These are phyloP conservation scores for Protonemura montana DNA, from an alignment of 2,888 invertebrate genomes.

Conservation along the genomic window DNA sequence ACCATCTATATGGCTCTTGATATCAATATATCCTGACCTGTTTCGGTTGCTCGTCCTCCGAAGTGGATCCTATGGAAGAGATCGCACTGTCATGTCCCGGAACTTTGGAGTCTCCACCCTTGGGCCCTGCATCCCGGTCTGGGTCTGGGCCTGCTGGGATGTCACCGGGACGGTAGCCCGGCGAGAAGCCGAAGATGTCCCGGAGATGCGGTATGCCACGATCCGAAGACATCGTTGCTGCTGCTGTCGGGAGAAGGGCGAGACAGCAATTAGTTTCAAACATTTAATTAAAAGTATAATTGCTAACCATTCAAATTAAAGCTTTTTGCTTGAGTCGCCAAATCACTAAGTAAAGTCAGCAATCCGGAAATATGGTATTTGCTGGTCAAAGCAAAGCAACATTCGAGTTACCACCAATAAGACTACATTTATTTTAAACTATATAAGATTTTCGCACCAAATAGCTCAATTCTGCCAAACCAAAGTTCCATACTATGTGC, in stretches of 20 bases:
- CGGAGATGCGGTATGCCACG: conserved; percentile 79
- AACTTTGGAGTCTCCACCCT: neutral
- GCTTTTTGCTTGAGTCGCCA: too few relatives aligned
- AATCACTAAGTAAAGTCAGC: too few relatives aligned
- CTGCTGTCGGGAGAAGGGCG: neutral
- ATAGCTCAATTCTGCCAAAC: too few relatives aligned
- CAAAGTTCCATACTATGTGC: too few relatives aligned
- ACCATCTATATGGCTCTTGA: too few relatives aligned
- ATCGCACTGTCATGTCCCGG: conserved; percentile 56
- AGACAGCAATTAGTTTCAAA: too few relatives aligned
- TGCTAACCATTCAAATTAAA: too few relatives aligned
- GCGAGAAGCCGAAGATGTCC: conserved; percentile 71
- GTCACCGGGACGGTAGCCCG: conserved; percentile 34
- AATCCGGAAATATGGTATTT: too few relatives aligned
- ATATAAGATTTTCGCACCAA: too few relatives aligned
- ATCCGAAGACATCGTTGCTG: conserved; percentile 57
- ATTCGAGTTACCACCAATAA: neutral
- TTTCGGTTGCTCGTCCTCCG: conserved; percentile 54
- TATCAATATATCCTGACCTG: neutral
- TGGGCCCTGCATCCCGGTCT: conserved; percentile 39
- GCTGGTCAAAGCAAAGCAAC: too few relatives aligned
- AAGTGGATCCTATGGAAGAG: conserved; percentile 58
- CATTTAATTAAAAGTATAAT: too few relatives aligned
- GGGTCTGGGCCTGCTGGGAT: conserved; percentile 32
- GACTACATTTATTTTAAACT: too few relatives aligned